Evolutionary conservation across 92 coral and sea anemone species (phyloP), one percentile per base, ranked within the genome.

Genomic region (Virgularia gustaviana): DNA sequence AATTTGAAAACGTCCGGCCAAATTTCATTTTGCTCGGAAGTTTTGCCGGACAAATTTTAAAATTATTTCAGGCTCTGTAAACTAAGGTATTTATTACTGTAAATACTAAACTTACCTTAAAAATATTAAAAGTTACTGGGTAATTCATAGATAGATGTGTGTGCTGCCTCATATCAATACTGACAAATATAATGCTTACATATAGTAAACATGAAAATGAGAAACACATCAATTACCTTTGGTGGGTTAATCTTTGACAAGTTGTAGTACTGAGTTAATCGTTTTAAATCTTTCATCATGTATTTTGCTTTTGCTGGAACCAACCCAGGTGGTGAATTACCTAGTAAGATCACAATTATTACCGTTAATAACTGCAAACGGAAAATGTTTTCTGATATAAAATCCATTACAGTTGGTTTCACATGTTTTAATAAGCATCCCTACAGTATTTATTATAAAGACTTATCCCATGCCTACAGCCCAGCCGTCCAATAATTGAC

Each of bases 151-250:
- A n/a, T n/a, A n/a, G n/a, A n/a, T n/a, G n/a, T n/a, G n/a, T n/a
- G n/a, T n/a, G n/a, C 66, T 84, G 88, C 88, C 88, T 49, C 83
- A 41, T 65, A 95, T 85, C 82, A 82, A 79, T 95, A 95, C 88
- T 15, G 83, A 54, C 32, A 85, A 85, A 35, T 32, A 30, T 38
- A 9, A 73, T 36, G 57, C 9, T 27, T 23, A 57, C 15, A 9
- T 57, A 12, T 7, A 29, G 31, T 13, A 12, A 75, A 36, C 28
- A n/a, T 49, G 16, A 20, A 6, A 30, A 6, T 5, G 15, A n/a
- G 16, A 51, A 12, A 22, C 9, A 13, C 11, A 0, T 36, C 9
- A 63, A 90, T 74, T 83, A 90, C 97, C 28, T 85, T 27, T 4
- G 88, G 97, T 39, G 29, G 44, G 20, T 33, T 63, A 16, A 90